phyloP scores from a whole-genome alignment of 2,113 vertebrate genomes.

The Coreoperca whiteheadi region DNA sequence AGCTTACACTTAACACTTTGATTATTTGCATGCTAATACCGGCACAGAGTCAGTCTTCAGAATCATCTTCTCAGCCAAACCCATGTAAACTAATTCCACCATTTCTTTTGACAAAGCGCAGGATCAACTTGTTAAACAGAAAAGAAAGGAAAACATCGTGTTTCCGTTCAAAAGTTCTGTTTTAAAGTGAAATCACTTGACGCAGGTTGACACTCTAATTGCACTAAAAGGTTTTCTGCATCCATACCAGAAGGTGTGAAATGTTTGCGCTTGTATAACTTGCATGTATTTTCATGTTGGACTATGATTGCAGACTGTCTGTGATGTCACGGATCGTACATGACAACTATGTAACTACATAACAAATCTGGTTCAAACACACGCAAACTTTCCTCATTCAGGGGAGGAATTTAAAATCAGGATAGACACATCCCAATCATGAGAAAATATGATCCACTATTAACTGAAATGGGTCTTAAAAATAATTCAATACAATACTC shows the following conservation, averaged over 20 bases:
- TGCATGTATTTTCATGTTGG: not conserved
- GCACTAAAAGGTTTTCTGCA: not conserved
- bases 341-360: not conserved
- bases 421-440: not conserved
- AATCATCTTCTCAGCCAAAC: constrained; percentile 5
- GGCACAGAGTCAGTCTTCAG: not conserved
- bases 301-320: not conserved
- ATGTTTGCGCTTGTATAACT: not conserved
- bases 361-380: not conserved
- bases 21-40: not conserved
- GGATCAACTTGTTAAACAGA: constrained; percentile 7
- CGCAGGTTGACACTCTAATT: not conserved
- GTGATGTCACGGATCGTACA: not conserved
- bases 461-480: not conserved
- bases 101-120: not conserved
- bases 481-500: not conserved
- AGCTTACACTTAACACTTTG: not conserved
- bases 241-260: not conserved
- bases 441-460: not conserved
- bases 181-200: not conserved
- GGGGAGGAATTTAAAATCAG: not conserved
- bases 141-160: not conserved
- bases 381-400: not conserved
- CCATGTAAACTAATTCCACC: constrained; percentile 9
- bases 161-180: not conserved